A percentile compares a stretch with the other conserved stretches of the same genome.
phyloP scores from a whole-genome alignment of 1,140 invertebrate species.

The Glossosoma conforme region DNA sequence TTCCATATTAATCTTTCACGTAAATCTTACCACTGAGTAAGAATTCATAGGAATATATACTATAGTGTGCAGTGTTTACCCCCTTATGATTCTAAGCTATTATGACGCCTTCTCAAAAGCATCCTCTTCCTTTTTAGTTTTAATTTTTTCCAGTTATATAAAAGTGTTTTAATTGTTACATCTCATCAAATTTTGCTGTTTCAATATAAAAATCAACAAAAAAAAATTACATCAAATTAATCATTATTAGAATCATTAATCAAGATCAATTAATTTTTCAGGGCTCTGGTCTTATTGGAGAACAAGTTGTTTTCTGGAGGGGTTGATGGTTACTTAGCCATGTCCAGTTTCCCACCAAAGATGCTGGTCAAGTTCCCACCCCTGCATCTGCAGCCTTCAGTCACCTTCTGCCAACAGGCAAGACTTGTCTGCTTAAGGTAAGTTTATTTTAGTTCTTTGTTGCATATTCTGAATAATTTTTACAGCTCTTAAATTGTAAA shows the following conservation, averaged over 20 bases:
- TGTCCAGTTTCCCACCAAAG: conserved; percentile 61
- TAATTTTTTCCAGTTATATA: too few relatives aligned
- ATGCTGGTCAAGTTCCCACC: conserved; percentile 66
- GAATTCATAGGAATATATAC: not conserved
- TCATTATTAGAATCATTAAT: too few relatives aligned
- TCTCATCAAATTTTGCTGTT: too few relatives aligned
- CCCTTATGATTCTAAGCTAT: too few relatives aligned
- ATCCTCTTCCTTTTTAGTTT: too few relatives aligned
- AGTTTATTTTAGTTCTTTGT: conserved; percentile 28
- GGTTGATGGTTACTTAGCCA: conserved; percentile 68
- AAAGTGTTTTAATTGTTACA: too few relatives aligned
- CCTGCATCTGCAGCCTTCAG: conserved; percentile 57
- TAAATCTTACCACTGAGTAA: conserved; percentile 1
- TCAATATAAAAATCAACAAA: too few relatives aligned
- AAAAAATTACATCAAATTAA: too few relatives aligned
- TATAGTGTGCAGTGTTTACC: not conserved
- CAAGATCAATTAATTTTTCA: conserved; percentile 33
- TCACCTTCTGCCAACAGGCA: conserved; percentile 52
- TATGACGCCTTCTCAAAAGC: too few relatives aligned
- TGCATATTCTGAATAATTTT: conserved; percentile 13
- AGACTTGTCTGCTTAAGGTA: conserved; percentile 66
- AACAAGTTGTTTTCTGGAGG: conserved; percentile 73
- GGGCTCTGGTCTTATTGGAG: conserved; percentile 59
- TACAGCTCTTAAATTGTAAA: conserved; percentile 18
- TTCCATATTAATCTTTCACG: conserved; percentile 2